phyloP scores from a whole-genome alignment of 1,140 invertebrate species.

The Zophobas morio region DNA sequence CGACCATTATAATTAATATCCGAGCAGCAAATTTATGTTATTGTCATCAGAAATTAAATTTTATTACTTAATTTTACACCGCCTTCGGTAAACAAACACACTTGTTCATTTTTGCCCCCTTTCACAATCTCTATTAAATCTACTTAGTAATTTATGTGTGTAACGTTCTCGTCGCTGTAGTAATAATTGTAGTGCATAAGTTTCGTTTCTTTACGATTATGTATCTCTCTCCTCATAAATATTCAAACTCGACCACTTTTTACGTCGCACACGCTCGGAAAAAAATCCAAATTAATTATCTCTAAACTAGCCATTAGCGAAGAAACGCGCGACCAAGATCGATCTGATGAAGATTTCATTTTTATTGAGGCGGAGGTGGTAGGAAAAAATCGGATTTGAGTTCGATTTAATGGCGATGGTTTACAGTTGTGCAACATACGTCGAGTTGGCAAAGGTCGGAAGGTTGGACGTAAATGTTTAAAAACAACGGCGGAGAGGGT shows the following conservation, averaged over 20 bases:
- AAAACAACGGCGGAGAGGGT: conserved; percentile 24
- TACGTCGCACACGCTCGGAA: neutral
- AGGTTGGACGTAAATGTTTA: conserved; percentile 9
- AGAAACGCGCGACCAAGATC: neutral
- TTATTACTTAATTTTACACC: conserved; percentile 27
- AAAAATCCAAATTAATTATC: neutral
- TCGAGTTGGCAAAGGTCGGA: conserved; percentile 9
- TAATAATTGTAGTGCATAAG: conserved; percentile 18
- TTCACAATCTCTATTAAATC: neutral
- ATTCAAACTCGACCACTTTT: conserved; percentile 19
- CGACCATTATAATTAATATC: conserved; percentile 30
- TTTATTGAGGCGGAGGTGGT: neutral
- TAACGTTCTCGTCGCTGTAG: neutral
- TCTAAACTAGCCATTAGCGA: conserved; percentile 9
- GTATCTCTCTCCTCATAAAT: conserved; percentile 28
- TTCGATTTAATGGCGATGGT: neutral
- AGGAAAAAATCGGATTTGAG: neutral
- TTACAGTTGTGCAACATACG: neutral
- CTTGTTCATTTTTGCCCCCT: conserved; percentile 8
- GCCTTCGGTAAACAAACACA: conserved; percentile 12
- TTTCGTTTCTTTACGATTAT: neutral
- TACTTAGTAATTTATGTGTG: neutral
- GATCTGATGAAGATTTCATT: conserved; percentile 6
- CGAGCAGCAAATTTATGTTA: conserved; percentile 11
- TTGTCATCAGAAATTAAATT: conserved; percentile 33